A percentile compares a stretch with the other conserved stretches of the same genome.
Conservation (phyloP, 2,888 invertebrate genomes). For the Globia sparganii region DNA sequence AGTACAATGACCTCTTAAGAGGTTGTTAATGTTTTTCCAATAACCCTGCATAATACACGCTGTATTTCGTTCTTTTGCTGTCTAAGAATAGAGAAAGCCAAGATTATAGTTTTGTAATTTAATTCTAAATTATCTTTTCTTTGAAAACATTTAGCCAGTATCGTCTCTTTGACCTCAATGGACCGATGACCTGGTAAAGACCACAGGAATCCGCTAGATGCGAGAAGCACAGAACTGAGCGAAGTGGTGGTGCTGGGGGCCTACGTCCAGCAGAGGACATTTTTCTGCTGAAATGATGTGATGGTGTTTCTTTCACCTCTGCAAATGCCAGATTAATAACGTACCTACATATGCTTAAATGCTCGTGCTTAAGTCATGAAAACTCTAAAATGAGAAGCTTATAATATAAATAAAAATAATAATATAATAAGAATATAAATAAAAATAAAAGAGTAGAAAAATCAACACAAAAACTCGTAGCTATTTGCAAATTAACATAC, state of each 20-base stretch:
- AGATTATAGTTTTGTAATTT: not conserved
- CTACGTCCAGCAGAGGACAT: too few species aligned
- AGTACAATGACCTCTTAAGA: too few species aligned
- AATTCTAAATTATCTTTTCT: not conserved
- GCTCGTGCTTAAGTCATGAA: not conserved
- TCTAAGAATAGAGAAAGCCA: not conserved
- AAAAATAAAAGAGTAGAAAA: constrained; percentile 6
- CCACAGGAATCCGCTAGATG: too few species aligned
- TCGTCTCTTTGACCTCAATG: too few species aligned
- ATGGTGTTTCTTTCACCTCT: not conserved
- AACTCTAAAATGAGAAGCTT: not conserved
- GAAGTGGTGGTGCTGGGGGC: too few species aligned
- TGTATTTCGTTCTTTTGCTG: not conserved
- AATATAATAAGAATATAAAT: not conserved
- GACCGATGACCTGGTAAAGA: too few species aligned
- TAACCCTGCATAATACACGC: too few species aligned
- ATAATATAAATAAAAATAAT: not conserved
- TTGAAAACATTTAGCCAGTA: not conserved
- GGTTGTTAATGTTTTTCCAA: too few species aligned
- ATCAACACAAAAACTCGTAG: constrained; percentile 7
- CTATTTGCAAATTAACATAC: constrained; percentile 46
- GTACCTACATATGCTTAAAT: too few species aligned
- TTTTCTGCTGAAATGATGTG: too few species aligned
- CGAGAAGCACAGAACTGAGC: too few species aligned
- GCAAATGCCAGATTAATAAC: not conserved